phyloP scores from a whole-genome alignment of 2,797 vertebrate genomes.

The Bryconaethiops microstoma region DNA sequence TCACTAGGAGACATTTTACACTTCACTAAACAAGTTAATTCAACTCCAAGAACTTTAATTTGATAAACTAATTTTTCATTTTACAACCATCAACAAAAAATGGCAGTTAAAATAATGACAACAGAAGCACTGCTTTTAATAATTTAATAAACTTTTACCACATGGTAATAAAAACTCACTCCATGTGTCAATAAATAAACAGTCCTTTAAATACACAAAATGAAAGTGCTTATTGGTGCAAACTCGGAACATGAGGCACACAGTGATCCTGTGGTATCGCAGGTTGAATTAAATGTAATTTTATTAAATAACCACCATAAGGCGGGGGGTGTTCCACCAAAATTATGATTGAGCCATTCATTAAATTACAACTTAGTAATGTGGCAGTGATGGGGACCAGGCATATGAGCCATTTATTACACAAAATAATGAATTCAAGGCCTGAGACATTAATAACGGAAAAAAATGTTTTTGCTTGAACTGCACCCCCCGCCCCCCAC shows the following conservation, averaged over 20 bases:
- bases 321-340: too few relatives aligned
- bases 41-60: too few relatives aligned
- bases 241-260: slow-evolving; percentile 18
- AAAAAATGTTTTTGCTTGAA: too few relatives aligned
- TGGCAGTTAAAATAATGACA: background rate
- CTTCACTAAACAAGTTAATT: too few relatives aligned
- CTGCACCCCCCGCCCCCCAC: too few relatives aligned
- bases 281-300: background rate
- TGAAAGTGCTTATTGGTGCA: slow-evolving; percentile 66
- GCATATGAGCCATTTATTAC: too few relatives aligned
- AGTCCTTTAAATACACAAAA: slow-evolving; percentile 57
- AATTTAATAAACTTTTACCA: slow-evolving; percentile 46
- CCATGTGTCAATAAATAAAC: slow-evolving; percentile 72
- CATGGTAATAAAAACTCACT: slow-evolving; percentile 59
- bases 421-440: too few relatives aligned
- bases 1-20: too few relatives aligned
- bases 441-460: too few relatives aligned
- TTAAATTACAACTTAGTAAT: too few relatives aligned
- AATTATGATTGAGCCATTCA: too few relatives aligned
- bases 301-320: background rate
- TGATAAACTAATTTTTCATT: background rate
- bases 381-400: too few relatives aligned
- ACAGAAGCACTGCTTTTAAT: slow-evolving; percentile 23
- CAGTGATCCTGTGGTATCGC: background rate
- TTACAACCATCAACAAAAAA: background rate